A percentile compares a stretch with the other conserved stretches of the same genome.
Conservation (phyloP, 1,140 invertebrate genomes). For the Gryllus bimaculatus region DNA sequence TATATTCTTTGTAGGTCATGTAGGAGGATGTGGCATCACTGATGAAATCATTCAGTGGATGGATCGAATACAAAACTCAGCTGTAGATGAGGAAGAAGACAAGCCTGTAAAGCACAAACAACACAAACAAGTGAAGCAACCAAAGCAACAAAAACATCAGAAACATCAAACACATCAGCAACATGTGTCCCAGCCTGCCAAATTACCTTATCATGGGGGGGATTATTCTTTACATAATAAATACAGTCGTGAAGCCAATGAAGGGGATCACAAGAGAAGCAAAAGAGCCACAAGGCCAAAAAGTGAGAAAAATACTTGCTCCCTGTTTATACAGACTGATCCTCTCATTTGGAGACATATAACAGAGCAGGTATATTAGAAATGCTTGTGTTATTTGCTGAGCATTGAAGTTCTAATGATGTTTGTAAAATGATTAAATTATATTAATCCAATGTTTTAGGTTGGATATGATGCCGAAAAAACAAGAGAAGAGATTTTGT, state of each 20-base stretch:
- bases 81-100: conserved; percentile 41
- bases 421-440: not conserved
- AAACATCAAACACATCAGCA: conserved; percentile 28
- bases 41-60: conserved; percentile 84
- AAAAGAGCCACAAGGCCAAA: conserved; percentile 46
- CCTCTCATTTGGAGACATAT: conserved; percentile 94
- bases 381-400: not conserved
- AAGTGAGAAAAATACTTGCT: conserved; percentile 76
- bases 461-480: conserved; percentile 50
- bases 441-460: conserved; percentile 18
- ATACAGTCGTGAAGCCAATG: conserved; percentile 36
- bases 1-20: conserved; percentile 48
- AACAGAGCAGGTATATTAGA: conserved; percentile 43
- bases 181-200: not conserved
- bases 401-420: not conserved
- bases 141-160: conserved; percentile 26
- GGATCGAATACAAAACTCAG: conserved; percentile 83
- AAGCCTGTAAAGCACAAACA: not conserved
- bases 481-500: conserved; percentile 92
- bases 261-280: conserved; percentile 27
- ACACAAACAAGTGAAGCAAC: conserved; percentile 30
- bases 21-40: conserved; percentile 76
- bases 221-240: conserved; percentile 26
- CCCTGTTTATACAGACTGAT: conserved; percentile 95
- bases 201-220: not conserved